Evolutionary conservation across 2,888 invertebrate genomes (phyloP), one percentile per base, ranked within the genome.

Genomic region (Rhaphigaster nebulosa): DNA sequence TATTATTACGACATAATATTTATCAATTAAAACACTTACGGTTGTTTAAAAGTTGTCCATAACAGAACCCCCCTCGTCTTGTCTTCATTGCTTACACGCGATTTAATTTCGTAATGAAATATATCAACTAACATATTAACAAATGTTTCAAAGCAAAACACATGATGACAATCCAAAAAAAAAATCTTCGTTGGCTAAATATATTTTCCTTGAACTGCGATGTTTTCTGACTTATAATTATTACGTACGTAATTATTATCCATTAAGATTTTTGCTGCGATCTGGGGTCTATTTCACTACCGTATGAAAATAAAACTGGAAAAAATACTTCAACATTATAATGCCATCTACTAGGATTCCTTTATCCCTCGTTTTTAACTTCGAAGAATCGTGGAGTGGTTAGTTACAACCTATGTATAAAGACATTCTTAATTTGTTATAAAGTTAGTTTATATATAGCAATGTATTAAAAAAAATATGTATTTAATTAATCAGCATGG

Each of bases 41-140:
- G 38, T 76, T 38, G 18, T 76, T 76, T 76, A 76, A 20, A 76
- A 20, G 8, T 34, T 76, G 34, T 76, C 70, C 70, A 76, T 76
- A 76, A 38, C 70, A 38, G 34, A 76, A 38, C 70, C 70, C 70
- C 70, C n/a, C n/a, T n/a, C n/a, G n/a, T 76, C 70, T 76, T 76
- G 70, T 76, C 70, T 38, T 34, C 70, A 76, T 76, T 76, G 70
- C 38, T 38, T 76, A 76, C 34, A 8, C 34, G 70, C 4, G 10
- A 76, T 76, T 76, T 76, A 38, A 76, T 76, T 76, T 76, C 34
- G 34, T 38, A 38, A 38, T 38, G 13, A 23, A 38, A 20, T 76
- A 20, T 34, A 76, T 76, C 10, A 1, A 76, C 34, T 65, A 29
- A 29, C 15, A 76, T 38, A 38, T 15, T 76, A 6, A 20, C 70